phyloP scores from a whole-genome alignment of 2,113 vertebrate species.

The Pteronura brasiliensis region DNA sequence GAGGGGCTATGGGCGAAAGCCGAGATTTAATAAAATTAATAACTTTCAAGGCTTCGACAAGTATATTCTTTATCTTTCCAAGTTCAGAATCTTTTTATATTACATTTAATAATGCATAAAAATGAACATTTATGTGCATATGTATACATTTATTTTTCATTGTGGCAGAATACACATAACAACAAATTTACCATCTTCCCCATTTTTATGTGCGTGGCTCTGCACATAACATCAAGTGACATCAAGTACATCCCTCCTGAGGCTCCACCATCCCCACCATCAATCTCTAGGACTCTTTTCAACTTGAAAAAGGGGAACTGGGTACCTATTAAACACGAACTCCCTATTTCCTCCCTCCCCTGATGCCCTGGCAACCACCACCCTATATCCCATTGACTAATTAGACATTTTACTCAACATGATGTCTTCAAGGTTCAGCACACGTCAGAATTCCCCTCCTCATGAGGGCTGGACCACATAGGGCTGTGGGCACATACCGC shows the following conservation, averaged over 20 bases:
- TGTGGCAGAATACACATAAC: background rate
- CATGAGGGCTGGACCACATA: background rate
- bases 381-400: background rate
- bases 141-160: background rate
- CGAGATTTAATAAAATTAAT: background rate
- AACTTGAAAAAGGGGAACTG: background rate
- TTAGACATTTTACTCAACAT: background rate
- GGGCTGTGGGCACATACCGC: accelerated
- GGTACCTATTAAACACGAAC: accelerated
- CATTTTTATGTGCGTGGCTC: background rate
- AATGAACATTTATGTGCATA: background rate
- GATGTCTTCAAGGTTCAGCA: background rate
- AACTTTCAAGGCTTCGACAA: background rate
- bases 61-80: background rate
- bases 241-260: background rate
- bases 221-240: too few species aligned
- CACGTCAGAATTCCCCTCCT: background rate
- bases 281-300: background rate
- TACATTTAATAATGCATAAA: background rate
- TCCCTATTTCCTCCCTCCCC: background rate
- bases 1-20: background rate
- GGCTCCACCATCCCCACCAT: background rate
- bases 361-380: background rate
- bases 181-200: background rate
- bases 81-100: background rate